phyloP scores from a whole-genome alignment of 2,797 vertebrate genomes.

The Centroberyx gerrardi region DNA sequence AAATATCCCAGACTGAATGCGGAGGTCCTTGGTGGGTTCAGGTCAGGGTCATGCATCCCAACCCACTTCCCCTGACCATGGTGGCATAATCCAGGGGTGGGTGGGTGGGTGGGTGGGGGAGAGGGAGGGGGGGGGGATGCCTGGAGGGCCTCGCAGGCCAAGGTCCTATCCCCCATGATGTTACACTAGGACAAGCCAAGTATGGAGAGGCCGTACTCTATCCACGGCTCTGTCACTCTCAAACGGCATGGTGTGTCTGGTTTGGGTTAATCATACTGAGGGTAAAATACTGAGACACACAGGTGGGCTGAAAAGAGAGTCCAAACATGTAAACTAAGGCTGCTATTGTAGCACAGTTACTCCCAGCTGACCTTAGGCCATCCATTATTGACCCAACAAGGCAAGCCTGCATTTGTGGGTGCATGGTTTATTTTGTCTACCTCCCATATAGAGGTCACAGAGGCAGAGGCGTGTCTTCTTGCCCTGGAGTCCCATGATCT shows the following conservation, averaged over 20 bases:
- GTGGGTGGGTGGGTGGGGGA: conserved; percentile 38
- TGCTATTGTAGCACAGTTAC: neutral
- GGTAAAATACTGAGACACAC: neutral
- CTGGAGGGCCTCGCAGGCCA: conserved; percentile 60
- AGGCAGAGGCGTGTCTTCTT: too few relatives aligned
- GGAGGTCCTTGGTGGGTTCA: conserved; percentile 42
- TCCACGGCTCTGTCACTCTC: conserved; percentile 6
- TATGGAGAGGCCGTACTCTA: conserved; percentile 28
- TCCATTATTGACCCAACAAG: too few relatives aligned
- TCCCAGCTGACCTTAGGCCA: neutral
- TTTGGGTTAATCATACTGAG: neutral
- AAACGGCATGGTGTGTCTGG: conserved; percentile 3
- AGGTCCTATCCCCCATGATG: conserved; percentile 47
- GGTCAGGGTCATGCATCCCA: conserved; percentile 60
- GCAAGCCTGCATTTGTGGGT: too few relatives aligned
- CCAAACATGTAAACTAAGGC: neutral
- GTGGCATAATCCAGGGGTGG: conserved; percentile 39
- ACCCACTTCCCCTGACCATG: conserved; percentile 31
- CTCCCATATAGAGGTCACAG: too few relatives aligned
- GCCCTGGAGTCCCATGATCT: too few relatives aligned
- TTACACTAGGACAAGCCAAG: conserved; percentile 29
- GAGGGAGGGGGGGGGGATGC: conserved; percentile 31
- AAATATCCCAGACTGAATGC: conserved; percentile 55
- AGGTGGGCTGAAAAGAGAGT: neutral
- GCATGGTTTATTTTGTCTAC: too few relatives aligned